These are phyloP conservation scores for Drosophila nebulosa DNA, from an alignment of 1,140 invertebrate species.

Conservation along the genomic window DNA sequence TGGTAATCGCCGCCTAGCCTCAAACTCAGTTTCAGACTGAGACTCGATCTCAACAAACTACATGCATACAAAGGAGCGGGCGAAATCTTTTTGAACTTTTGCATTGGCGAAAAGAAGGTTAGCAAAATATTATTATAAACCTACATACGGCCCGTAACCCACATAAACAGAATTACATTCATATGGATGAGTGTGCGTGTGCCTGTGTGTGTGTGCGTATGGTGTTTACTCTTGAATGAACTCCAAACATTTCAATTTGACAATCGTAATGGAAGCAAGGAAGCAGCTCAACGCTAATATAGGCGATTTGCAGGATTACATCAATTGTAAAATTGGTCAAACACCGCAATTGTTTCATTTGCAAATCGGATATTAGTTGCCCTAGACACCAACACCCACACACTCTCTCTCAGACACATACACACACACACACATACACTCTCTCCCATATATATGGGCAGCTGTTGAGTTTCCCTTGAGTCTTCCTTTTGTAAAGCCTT, in stretches of 20 bases:
- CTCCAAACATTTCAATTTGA: slow-evolving; percentile 73
- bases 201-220: slow-evolving; percentile 24
- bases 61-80: slow-evolving; percentile 46
- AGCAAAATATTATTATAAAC: slow-evolving; percentile 80
- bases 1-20: slow-evolving; percentile 47
- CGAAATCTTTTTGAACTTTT: slow-evolving; percentile 79
- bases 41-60: slow-evolving; percentile 21
- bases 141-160: slow-evolving; percentile 62
- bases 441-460: slow-evolving; percentile 29
- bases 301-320: slow-evolving; percentile 74
- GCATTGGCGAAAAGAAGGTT: slow-evolving; percentile 75
- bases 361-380: slow-evolving; percentile 76
- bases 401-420: slow-evolving; percentile 12
- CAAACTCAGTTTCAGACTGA: slow-evolving; percentile 18
- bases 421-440: slow-evolving; percentile 20
- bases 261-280: slow-evolving; percentile 58
- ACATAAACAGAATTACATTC: slow-evolving; percentile 42
- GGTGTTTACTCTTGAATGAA: slow-evolving; percentile 73
- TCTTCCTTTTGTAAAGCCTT: slow-evolving; percentile 3
- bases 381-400: slow-evolving; percentile 45
- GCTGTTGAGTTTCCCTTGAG: slow-evolving; percentile 61
- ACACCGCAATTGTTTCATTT: slow-evolving; percentile 79
- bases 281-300: slow-evolving; percentile 63
- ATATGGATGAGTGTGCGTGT: background rate
- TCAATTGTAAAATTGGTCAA: slow-evolving; percentile 76